A percentile compares a stretch with the other conserved stretches of the same genome.
These are phyloP conservation scores for Anolis apletophallus DNA, from an alignment of 2,797 vertebrate species.

Conservation along the genomic window DNA sequence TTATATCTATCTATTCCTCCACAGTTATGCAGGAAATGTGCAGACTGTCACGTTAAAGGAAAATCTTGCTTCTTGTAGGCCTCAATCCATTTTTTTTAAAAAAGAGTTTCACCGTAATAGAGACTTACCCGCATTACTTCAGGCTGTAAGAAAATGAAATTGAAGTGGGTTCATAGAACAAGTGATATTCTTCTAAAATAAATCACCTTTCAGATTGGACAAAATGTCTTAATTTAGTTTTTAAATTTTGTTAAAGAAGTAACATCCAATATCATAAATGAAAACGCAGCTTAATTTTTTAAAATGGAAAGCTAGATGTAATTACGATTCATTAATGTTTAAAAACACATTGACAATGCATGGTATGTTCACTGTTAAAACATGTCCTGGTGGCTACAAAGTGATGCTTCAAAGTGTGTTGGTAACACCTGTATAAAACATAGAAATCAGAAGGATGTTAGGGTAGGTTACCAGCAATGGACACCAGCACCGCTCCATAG, in stretches of 20 bases:
- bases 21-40: background rate
- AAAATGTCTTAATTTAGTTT: background rate
- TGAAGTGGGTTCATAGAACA: background rate
- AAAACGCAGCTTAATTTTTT: background rate
- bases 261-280: background rate
- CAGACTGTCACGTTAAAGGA: background rate
- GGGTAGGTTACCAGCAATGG: too few relatives aligned
- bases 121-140: too few relatives aligned
- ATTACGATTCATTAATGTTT: background rate
- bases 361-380: background rate
- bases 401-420: background rate
- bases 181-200: background rate
- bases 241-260: background rate
- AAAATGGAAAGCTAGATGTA: background rate
- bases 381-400: background rate
- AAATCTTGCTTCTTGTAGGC: background rate
- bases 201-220: background rate
- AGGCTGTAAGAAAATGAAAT: background rate
- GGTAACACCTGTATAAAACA: background rate
- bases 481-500: too few relatives aligned
- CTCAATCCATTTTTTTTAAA: background rate
- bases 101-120: too few relatives aligned
- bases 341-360: background rate
- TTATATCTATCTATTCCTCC: background rate
- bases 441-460: background rate